Evolutionary conservation across 2,888 invertebrate genomes (phyloP), one percentile per base, ranked within the genome.

Genomic region (Mythimna loreyi): DNA sequence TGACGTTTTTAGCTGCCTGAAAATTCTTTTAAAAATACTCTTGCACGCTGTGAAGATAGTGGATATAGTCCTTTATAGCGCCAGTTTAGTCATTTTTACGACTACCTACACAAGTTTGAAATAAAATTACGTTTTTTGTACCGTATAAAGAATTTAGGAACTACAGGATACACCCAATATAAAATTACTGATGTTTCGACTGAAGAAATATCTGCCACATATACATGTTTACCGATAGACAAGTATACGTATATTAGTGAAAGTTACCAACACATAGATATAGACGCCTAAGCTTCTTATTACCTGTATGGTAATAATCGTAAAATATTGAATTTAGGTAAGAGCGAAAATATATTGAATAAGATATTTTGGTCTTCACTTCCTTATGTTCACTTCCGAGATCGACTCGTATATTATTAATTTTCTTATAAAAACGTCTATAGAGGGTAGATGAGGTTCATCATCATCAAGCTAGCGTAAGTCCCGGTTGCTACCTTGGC

Each of bases 291-390:
- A 19, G n/a, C n/a, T n/a, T n/a, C n/a, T n/a, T n/a, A n/a, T n/a
- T n/a, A n/a, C n/a, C n/a, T n/a, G n/a, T n/a, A 49, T 23, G 40
- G 40, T 21, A 58, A 49, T 59, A 53, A 59, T 36, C 50, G 43
- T 59, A 59, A 74, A 74, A 75, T 56, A 52, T 61, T 49, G 33
- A 75, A 62, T 75, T 49, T 58, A 30, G 45, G 16, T 19, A 30
- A 76, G 45, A 33, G 16, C 58, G 16, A 19, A n/a, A n/a, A 21
- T 19, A 40, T 7, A 49, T 21, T 33, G 25, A 36, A 36, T 28
- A 33, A 21, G 30, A 40, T 28, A 23, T 53, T 53, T 71, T 52
- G 50, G 64, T 30, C 21, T 45, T 33, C 2, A 36, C 16, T 49
- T 23, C 25, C 21, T 13, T 49, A 43, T 28, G 19, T 23, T 33